These are phyloP conservation scores for Orientallactaga bullata DNA, from an alignment of 2,113 vertebrate genomes.

Conservation along the genomic window DNA sequence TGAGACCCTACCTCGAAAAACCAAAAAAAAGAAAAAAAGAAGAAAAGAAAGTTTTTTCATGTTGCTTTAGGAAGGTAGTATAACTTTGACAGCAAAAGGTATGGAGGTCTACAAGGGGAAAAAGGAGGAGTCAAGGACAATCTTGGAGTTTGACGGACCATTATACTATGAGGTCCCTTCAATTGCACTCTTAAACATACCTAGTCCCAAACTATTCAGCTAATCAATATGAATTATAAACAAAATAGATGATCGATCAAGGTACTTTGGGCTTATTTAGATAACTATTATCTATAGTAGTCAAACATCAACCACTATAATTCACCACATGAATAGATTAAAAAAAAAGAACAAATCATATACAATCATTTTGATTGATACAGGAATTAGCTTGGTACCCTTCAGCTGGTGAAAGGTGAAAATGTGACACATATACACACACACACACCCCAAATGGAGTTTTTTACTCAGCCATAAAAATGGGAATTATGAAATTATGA, in stretches of 20 bases:
- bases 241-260: slow-evolving; percentile 21
- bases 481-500: too few species aligned
- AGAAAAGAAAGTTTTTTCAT: background rate
- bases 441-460: too few species aligned
- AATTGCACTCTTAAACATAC: slow-evolving; percentile 24
- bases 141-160: too few species aligned
- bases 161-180: too few species aligned
- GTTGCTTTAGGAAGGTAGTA: background rate
- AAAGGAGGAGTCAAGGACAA: too few species aligned
- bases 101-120: background rate
- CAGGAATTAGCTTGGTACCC: background rate
- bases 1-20: too few species aligned
- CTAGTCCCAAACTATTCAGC: slow-evolving; percentile 25
- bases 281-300: slow-evolving; percentile 1
- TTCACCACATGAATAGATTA: slow-evolving; percentile 9
- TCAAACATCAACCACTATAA: slow-evolving; percentile 34
- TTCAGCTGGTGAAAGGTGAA: too few species aligned
- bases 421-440: too few species aligned
- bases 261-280: slow-evolving; percentile 5
- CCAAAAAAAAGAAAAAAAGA: too few species aligned
- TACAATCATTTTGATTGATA: background rate
- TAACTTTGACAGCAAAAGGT: slow-evolving; percentile 15
- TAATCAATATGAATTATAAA: background rate
- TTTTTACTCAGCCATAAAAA: too few species aligned
- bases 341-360: slow-evolving; percentile 12